Conservation (phyloP, 2,888 invertebrate genomes). For the Oeneis ivallda region DNA sequence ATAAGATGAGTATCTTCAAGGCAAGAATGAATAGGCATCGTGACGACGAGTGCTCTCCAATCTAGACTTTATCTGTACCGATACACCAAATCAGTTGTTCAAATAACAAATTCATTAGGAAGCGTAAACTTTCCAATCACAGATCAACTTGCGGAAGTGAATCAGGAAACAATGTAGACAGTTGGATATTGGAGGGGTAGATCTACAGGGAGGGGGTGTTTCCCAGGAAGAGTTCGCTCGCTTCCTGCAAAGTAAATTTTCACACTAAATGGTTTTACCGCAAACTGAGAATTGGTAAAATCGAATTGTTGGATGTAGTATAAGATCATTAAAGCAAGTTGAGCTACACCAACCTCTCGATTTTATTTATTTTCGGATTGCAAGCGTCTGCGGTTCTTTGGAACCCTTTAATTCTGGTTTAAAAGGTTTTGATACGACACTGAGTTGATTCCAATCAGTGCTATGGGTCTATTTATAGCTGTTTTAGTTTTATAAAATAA, state of each 20-base stretch:
- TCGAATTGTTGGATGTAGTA: slow-evolving; percentile 13
- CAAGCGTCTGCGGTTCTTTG: not conserved
- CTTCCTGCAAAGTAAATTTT: slow-evolving; percentile 27
- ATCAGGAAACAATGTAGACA: slow-evolving; percentile 53
- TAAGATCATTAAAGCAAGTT: slow-evolving; percentile 3
- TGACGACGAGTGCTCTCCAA: too few relatives aligned
- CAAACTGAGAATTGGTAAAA: slow-evolving; percentile 15
- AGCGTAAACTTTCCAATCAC: not conserved
- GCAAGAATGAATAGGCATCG: too few relatives aligned
- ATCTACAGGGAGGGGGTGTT: slow-evolving; percentile 4
- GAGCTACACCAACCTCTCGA: not conserved
- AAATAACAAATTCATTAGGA: slow-evolving; percentile 8
- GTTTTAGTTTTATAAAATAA: too few relatives aligned
- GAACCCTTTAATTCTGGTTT: not conserved
- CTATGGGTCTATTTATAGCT: too few relatives aligned
- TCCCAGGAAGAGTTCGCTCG: slow-evolving; percentile 12
- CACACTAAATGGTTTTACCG: slow-evolving; percentile 17
- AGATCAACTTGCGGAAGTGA: slow-evolving; percentile 11
- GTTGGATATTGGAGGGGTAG: slow-evolving; percentile 39
- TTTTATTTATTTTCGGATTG: not conserved
- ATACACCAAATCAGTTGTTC: not conserved
- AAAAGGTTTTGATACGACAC: too few relatives aligned
- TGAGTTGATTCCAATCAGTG: too few relatives aligned
- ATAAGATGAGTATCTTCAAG: too few relatives aligned
- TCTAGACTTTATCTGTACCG: not conserved